phyloP scores from a whole-genome alignment of 2,888 invertebrate genomes.

The Incurvaria masculella region DNA sequence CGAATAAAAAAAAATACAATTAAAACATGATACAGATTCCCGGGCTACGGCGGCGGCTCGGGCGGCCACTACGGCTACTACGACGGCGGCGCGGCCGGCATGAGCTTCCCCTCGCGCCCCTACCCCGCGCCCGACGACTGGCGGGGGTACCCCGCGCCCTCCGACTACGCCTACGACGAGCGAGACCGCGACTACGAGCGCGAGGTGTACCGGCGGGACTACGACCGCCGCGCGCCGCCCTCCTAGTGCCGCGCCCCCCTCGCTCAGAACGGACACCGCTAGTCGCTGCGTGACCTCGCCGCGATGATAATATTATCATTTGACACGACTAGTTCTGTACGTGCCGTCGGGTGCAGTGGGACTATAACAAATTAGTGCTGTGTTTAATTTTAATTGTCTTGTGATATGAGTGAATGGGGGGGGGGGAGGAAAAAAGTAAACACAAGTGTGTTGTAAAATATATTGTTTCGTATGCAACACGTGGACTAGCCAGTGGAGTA shows the following conservation, averaged over 20 bases:
- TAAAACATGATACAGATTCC: too few species aligned
- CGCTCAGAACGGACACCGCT: too few species aligned
- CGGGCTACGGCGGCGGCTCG: slow-evolving; percentile 48
- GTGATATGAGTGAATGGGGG: not conserved
- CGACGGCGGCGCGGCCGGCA: slow-evolving; percentile 46
- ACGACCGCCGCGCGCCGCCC: slow-evolving; percentile 63
- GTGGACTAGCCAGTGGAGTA: not conserved
- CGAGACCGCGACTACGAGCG: slow-evolving; percentile 51
- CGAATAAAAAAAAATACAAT: too few species aligned
- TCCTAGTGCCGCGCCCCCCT: slow-evolving; percentile 28
- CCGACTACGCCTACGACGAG: slow-evolving; percentile 47
- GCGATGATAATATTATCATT: too few species aligned
- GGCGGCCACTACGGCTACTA: slow-evolving; percentile 40
- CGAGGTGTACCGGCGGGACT: slow-evolving; percentile 61
- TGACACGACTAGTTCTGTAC: too few species aligned
- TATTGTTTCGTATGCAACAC: too few species aligned
- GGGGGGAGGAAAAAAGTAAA: too few species aligned
- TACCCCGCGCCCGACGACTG: slow-evolving; percentile 47
- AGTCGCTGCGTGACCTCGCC: too few species aligned
- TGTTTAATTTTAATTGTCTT: not conserved
- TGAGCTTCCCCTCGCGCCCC: slow-evolving; percentile 45
- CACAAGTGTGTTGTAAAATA: too few species aligned
- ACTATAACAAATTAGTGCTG: not conserved
- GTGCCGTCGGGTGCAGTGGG: not conserved
- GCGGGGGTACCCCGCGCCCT: slow-evolving; percentile 40